Conservation (phyloP, 2,888 invertebrate genomes). For the Masnerella sp. region DNA sequence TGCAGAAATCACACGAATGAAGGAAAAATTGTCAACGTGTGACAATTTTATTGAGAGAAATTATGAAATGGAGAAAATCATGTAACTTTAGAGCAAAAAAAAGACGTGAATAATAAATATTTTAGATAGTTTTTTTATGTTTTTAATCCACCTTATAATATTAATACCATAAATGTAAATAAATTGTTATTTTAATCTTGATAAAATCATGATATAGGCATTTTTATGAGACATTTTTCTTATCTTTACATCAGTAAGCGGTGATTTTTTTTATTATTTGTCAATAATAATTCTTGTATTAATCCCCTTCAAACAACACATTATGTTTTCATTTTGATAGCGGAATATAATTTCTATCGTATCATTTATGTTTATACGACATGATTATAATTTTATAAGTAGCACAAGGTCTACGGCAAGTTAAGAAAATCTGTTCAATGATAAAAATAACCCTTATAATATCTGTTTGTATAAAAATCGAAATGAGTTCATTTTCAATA, state of each 20-base stretch:
- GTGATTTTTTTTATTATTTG: not conserved
- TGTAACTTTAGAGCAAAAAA: no score
- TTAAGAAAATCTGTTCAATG: not conserved
- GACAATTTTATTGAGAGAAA: conserved; percentile 48
- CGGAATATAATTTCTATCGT: conserved; percentile 1
- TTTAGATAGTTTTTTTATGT: no score
- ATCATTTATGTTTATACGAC: conserved; percentile 14
- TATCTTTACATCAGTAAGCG: conserved; percentile 16
- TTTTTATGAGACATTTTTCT: conserved; percentile 22
- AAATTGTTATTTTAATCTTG: not conserved
- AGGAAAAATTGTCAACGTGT: conserved; percentile 23
- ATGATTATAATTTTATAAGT: conserved; percentile 5
- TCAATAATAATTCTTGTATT: conserved; percentile 9
- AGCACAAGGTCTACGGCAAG: not conserved
- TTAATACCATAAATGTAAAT: not conserved
- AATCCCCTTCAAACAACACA: conserved; percentile 18
- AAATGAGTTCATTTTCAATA: no score
- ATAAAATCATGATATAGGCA: conserved; percentile 11
- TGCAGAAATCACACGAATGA: conserved; percentile 48
- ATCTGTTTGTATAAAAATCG: no score
- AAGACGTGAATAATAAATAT: no score
- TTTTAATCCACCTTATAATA: not conserved
- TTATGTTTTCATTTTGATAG: conserved; percentile 10
- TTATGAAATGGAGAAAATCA: not conserved
- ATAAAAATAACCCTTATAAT: no score